Evolutionary conservation across 2,797 vertebrate species (phyloP).

Genomic region (Prionace glauca): DNA sequence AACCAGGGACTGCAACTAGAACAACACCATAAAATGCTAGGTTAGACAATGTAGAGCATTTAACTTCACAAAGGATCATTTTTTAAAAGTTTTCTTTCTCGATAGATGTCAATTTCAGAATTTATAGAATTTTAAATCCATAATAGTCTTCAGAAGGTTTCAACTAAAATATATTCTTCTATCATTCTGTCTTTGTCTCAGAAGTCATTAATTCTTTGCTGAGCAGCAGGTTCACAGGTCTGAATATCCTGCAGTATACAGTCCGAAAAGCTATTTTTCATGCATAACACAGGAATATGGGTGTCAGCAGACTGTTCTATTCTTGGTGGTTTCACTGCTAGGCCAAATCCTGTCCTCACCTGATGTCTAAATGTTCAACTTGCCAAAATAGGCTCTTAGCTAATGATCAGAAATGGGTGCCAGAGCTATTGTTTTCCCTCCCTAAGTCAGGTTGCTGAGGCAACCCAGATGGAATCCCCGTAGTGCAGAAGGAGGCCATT

Average conservation of each 20-base stretch:
- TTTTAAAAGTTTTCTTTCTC: background rate
- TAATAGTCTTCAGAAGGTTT: background rate
- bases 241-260: background rate
- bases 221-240: background rate
- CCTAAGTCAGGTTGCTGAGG: background rate
- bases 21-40: background rate
- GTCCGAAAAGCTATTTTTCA: background rate
- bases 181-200: background rate
- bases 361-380: background rate
- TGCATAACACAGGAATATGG: too few relatives aligned
- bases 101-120: background rate
- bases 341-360: background rate
- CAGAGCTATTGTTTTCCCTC: background rate
- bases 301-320: background rate
- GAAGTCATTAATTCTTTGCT: background rate
- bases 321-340: background rate
- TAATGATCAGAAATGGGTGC: background rate
- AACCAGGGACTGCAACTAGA: slow-evolving; percentile 89
- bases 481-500: too few relatives aligned
- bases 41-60: background rate
- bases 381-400: background rate
- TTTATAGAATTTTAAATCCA: background rate
- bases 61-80: background rate
- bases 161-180: background rate
- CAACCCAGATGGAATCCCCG: too few relatives aligned